These are phyloP conservation scores for Euzophera pinguis DNA, from an alignment of 2,888 invertebrate genomes.

Conservation along the genomic window DNA sequence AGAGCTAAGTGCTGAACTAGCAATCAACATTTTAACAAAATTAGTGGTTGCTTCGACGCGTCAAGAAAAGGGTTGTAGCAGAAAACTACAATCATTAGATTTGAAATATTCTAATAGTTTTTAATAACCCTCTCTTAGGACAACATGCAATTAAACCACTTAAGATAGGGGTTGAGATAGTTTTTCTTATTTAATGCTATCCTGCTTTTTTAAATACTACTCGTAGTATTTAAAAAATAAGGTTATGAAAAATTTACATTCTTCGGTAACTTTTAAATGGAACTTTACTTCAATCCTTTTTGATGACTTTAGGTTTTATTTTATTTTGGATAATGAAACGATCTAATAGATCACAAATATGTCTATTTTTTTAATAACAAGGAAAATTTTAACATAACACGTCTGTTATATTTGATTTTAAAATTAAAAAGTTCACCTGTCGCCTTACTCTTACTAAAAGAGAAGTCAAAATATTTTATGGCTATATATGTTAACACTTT, in stretches of 20 bases:
- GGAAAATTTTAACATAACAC: too few relatives aligned
- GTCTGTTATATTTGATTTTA: conserved; percentile 19
- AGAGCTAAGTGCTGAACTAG: conserved; percentile 39
- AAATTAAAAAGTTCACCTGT: conserved; percentile 37
- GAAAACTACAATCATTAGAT: conserved; percentile 36
- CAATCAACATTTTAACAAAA: conserved; percentile 70
- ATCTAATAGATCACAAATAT: too few relatives aligned
- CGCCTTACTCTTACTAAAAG: conserved; percentile 53
- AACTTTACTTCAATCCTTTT: background rate
- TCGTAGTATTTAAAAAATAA: background rate
- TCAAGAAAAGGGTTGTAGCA: conserved; percentile 46
- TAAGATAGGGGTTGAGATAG: conserved; percentile 39
- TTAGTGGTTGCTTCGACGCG: conserved; percentile 49
- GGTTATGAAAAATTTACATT: background rate
- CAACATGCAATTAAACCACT: conserved; percentile 69
- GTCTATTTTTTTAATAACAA: too few relatives aligned
- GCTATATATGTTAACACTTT: conserved; percentile 72
- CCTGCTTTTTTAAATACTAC: background rate
- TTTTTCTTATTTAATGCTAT: background rate
- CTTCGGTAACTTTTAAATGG: background rate
- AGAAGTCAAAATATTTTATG: conserved; percentile 79
- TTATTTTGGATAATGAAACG: background rate
- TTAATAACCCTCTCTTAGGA: conserved; percentile 67
- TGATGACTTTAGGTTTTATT: background rate
- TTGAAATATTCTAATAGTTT: conserved; percentile 72